Percentiles rank a stretch among this genome's conserved stretches.
Conservation (phyloP, 1,140 invertebrate genomes). For the Cydia strobilella region DNA sequence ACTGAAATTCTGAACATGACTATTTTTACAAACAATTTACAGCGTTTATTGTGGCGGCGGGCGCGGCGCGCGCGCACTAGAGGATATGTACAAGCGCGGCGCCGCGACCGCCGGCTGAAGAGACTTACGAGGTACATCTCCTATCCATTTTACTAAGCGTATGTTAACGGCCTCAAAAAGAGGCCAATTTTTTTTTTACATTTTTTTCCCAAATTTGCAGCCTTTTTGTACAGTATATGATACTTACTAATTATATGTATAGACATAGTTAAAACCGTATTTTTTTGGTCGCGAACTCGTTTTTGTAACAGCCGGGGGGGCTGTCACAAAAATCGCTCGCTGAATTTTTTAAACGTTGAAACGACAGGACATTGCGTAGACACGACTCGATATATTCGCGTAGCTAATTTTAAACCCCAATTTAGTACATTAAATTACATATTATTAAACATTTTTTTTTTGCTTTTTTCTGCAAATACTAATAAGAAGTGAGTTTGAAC, state of each 20-base stretch:
- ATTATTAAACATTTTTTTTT: conserved; percentile 60
- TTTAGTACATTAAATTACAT: conserved; percentile 60
- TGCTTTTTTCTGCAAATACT: conserved; percentile 52
- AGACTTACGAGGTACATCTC: conserved; percentile 73
- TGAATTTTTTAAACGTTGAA: conserved; percentile 56
- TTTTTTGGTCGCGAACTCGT: conserved; percentile 64
- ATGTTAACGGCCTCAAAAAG: conserved; percentile 71
- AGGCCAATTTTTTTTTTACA: conserved; percentile 73
- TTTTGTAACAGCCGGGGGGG: conserved; percentile 43
- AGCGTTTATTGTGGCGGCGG: conserved; percentile 56
- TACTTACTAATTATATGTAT: conserved; percentile 79
- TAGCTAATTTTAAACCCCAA: conserved; percentile 61
- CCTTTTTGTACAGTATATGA: conserved; percentile 79
- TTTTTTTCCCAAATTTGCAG: conserved; percentile 74
- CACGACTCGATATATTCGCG: conserved; percentile 59
- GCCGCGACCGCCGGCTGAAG: conserved; percentile 45
- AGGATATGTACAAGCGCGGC: conserved; percentile 69
- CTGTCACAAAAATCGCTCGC: conserved; percentile 46
- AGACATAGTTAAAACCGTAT: conserved; percentile 76
- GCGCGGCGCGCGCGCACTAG: conserved; percentile 41
- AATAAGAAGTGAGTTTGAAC: conserved; percentile 53
- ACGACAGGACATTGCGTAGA: conserved; percentile 65
- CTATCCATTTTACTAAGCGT: conserved; percentile 78
- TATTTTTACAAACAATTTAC: conserved; percentile 79
- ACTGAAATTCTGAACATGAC: conserved; percentile 76